Evolutionary conservation across 2,113 vertebrate genomes (phyloP), one percentile per base, ranked within the genome.

Genomic region (Melanocharis versteri): DNA sequence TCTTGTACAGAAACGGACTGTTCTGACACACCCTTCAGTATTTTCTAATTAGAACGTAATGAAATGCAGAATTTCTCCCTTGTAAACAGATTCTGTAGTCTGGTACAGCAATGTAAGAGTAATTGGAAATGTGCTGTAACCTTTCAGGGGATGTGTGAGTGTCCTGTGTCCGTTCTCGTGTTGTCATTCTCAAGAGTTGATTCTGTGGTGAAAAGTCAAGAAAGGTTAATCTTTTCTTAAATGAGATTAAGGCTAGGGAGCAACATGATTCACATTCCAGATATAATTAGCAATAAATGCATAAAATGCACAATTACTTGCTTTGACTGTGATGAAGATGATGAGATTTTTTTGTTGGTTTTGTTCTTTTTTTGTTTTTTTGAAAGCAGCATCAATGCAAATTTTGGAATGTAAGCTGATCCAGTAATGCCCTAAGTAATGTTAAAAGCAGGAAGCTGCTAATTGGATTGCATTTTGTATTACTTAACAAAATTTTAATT

Each of bases 181-280:
- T 18, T 81, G 75, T 50, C 35, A 54, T 89, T 93, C 73, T 58
- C 71, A 66, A 14, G 85, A 90, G 92, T 48, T 90, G 94, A 90
- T 84, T 95, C 78, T 47, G 72, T 80, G 88, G 87, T 85, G 77
- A 97, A 83, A 93, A 97, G 95, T 93, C 89, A 90, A 77, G 91
- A 50, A 83, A 97, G 90, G 92, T 94, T 97, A 95, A 97, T 96
- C 90, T 94, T 94, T 68, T 37, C 93, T 87, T 90, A 91, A 93
- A 87, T 64, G 61, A 72, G 83, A 94, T 97, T 96, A 95, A 92
- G 50, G 31, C 37, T 40, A 14, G 53, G 54, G 70, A 86, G 79
- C 71, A 90, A 77, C 57, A 58, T 44, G 76, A 45, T 90, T 96
- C 70, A 54, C 69, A 80, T 85, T 95, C 70, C 53, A 19, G 71